Conservation (phyloP, 2,113 vertebrate species). For the Channa maculata region DNA sequence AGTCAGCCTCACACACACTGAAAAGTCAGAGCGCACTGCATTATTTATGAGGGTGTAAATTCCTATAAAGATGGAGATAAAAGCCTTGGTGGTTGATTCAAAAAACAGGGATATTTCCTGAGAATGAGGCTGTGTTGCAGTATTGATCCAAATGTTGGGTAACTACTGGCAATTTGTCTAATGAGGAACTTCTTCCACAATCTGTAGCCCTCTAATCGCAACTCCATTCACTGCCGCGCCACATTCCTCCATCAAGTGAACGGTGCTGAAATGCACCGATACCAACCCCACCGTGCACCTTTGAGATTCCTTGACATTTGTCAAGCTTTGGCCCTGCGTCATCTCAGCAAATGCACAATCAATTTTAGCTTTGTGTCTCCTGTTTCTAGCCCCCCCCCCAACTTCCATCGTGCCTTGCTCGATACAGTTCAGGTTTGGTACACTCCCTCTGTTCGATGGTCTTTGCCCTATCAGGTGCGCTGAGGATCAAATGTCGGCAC, state of each 20-base stretch:
- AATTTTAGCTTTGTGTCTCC: slow-evolving; percentile 65
- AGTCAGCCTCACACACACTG: not conserved
- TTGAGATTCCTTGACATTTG: slow-evolving; percentile 68
- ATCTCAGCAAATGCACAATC: slow-evolving; percentile 70
- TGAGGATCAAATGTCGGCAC: slow-evolving; percentile 67
- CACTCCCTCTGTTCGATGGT: slow-evolving; percentile 39
- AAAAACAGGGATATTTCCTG: slow-evolving; percentile 33
- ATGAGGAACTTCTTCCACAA: slow-evolving; percentile 53
- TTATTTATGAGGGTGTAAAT: slow-evolving; percentile 47
- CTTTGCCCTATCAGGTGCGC: slow-evolving; percentile 70
- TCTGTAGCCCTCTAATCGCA: slow-evolving; percentile 37
- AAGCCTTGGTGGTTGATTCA: slow-evolving; percentile 7
- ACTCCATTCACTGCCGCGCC: slow-evolving; percentile 35
- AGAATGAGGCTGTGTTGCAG: slow-evolving; percentile 29
- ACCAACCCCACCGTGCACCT: slow-evolving; percentile 16
- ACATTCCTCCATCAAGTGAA: slow-evolving; percentile 54
- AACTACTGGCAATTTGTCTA: slow-evolving; percentile 55
- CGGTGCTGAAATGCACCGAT: slow-evolving; percentile 23
- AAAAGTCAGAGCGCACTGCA: slow-evolving; percentile 6
- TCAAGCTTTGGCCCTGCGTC: slow-evolving; percentile 32
- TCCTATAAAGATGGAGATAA: slow-evolving; percentile 4
- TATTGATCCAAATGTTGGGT: slow-evolving; percentile 55
- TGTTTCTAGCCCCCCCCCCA: slow-evolving; percentile 41
- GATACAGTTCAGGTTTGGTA: slow-evolving; percentile 50
- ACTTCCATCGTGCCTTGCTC: slow-evolving; percentile 31